Evolutionary conservation across 2,888 invertebrate genomes (phyloP).

Genomic region (Oasisia sp.): DNA sequence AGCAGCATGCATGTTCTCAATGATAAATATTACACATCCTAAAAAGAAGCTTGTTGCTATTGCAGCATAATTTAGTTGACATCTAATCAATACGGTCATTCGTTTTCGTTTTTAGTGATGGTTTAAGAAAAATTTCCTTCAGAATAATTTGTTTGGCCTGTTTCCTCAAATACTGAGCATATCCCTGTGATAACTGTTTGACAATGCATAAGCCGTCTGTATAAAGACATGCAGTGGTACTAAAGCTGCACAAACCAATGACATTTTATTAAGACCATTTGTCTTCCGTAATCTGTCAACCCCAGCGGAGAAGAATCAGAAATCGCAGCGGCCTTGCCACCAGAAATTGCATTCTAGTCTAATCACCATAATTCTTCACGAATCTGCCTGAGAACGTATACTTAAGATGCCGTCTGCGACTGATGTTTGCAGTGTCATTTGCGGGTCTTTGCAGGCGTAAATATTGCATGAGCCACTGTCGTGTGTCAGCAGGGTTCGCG

Average conservation of each 20-base stretch:
- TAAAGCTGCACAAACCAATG: background rate
- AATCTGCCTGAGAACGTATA: background rate
- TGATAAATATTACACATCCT: background rate
- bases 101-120: background rate
- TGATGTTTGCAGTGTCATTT: background rate
- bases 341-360: background rate
- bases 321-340: background rate
- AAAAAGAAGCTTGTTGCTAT: background rate
- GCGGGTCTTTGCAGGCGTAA: background rate
- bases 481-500: background rate
- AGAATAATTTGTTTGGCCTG: background rate
- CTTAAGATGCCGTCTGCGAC: background rate
- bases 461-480: background rate
- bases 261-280: background rate
- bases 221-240: background rate
- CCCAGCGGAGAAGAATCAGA: background rate
- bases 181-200: too few relatives aligned
- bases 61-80: background rate
- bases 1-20: background rate
- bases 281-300: background rate
- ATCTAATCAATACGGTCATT: background rate
- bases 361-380: background rate
- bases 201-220: background rate
- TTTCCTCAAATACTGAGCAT: too few relatives aligned
- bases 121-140: background rate